Evolutionary conservation across 2,888 invertebrate genomes (phyloP).

Genomic region (Zele albiditarsus): DNA sequence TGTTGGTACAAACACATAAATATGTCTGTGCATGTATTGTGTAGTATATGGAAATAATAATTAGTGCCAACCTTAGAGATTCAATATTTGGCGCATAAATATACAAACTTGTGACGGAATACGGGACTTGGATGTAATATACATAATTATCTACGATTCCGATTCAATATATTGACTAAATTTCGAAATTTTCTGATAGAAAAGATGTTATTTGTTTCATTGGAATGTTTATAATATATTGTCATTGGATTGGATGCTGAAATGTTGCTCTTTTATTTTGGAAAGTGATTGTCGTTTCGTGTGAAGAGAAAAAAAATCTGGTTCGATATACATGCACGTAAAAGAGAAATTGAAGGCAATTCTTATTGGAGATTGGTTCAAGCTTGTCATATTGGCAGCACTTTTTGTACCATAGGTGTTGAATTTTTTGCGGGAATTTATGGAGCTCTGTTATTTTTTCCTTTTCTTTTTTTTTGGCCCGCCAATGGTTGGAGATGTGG

Average conservation of each 20-base stretch:
- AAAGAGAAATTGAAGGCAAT: background rate
- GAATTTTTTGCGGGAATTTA: background rate
- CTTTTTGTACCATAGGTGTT: background rate
- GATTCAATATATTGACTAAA: no score
- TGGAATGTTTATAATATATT: background rate
- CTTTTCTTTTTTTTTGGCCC: background rate
- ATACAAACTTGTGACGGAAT: background rate
- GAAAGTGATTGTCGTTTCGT: background rate
- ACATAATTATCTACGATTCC: no score
- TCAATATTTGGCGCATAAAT: conserved; percentile 45
- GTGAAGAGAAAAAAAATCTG: background rate
- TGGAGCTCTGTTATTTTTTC: background rate
- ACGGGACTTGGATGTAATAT: no score
- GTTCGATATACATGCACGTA: background rate
- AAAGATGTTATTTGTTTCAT: background rate
- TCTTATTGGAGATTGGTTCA: background rate
- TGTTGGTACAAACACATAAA: background rate
- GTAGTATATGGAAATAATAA: background rate
- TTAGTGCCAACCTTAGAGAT: conserved; percentile 33
- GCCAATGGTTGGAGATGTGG: background rate
- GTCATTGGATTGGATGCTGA: conserved; percentile 1
- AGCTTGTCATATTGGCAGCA: background rate
- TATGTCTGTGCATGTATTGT: background rate
- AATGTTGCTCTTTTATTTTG: background rate
- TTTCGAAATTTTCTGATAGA: background rate